Evolutionary conservation across 2,888 invertebrate genomes (phyloP).

Genomic region (Copidosoma aretas): DNA sequence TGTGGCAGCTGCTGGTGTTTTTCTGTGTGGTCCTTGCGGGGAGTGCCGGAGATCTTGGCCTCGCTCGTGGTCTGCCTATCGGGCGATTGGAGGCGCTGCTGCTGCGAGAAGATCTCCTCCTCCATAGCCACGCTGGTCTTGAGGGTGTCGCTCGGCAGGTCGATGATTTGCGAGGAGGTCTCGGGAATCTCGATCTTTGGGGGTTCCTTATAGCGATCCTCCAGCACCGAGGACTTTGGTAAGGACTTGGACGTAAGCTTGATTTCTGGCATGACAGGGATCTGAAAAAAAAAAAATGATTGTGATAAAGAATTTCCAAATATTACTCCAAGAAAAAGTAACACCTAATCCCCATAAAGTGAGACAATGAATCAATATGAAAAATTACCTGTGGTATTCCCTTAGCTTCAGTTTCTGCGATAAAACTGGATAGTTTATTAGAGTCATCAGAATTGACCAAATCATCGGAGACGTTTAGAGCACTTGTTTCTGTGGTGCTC

Average conservation of each 20-base stretch:
- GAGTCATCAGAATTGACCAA: constrained; percentile 7
- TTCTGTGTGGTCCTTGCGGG: constrained; percentile 50
- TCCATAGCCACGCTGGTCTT: constrained; percentile 55
- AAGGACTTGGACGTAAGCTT: constrained; percentile 43
- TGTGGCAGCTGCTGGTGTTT: constrained; percentile 22
- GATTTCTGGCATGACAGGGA: constrained; percentile 1
- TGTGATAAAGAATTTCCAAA: constrained; percentile 1
- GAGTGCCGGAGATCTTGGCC: constrained; percentile 49
- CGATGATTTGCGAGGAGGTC: constrained; percentile 46
- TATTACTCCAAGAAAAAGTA: background rate
- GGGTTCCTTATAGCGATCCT: constrained; percentile 56
- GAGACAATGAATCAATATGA: background rate
- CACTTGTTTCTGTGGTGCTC: constrained; percentile 1
- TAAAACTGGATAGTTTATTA: background rate
- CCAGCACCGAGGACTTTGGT: constrained; percentile 55
- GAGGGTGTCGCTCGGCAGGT: constrained; percentile 46
- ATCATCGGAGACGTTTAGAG: constrained; percentile 5
- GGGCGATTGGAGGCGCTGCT: constrained; percentile 49
- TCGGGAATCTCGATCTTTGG: constrained; percentile 58
- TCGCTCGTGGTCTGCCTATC: constrained; percentile 48
- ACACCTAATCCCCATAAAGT: background rate
- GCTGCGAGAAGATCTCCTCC: constrained; percentile 48
- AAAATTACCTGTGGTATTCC: constrained; percentile 12
- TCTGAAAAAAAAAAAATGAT: constrained; percentile 13
- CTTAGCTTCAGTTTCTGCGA: constrained; percentile 4